Percentiles rank a stretch among this genome's conserved stretches.
Evolutionary conservation across 2,888 invertebrate genomes (phyloP).

Genomic region (Phortica magna): DNA sequence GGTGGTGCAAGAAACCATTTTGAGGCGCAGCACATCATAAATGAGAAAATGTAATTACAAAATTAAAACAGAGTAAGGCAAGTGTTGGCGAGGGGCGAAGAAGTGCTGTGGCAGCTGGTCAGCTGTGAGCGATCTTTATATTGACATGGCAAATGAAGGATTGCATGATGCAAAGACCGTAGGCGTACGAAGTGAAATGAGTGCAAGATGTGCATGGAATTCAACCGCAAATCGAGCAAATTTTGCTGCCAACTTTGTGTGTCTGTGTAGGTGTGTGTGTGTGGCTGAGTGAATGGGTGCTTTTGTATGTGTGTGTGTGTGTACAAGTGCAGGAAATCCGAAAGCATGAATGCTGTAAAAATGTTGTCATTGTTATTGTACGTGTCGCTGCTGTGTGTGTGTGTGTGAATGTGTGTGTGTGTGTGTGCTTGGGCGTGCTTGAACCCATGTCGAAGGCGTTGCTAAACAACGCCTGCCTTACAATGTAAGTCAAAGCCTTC

Average conservation of each 20-base stretch:
- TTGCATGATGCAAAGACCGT: not conserved
- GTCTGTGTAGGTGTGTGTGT: not conserved
- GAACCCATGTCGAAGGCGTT: not conserved
- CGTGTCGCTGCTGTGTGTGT: not conserved
- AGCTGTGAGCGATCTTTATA: not conserved
- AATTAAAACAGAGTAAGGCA: slow-evolving; percentile 58
- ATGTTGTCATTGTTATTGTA: slow-evolving; percentile 2
- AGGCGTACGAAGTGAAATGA: not conserved
- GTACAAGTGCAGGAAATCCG: not conserved
- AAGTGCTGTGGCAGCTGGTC: not conserved
- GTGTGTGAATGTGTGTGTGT: not conserved
- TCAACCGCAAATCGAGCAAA: slow-evolving; percentile 11
- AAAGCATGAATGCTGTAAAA: slow-evolving; percentile 7
- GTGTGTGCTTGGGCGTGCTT: slow-evolving; percentile 8
- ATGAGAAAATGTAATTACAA: slow-evolving; percentile 64
- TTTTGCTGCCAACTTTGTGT: not conserved
- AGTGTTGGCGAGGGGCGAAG: not conserved
- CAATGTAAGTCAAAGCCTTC: not conserved
- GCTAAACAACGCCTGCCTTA: not conserved
- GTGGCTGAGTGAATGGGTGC: not conserved
- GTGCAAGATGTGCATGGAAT: not conserved
- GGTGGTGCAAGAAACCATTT: not conserved
- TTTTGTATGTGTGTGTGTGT: slow-evolving; percentile 12
- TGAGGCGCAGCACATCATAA: slow-evolving; percentile 35
- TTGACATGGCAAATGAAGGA: not conserved